Evolutionary conservation across 2,113 vertebrate genomes (phyloP), one percentile per base, ranked within the genome.

Genomic region (Gopherus flavomarginatus): DNA sequence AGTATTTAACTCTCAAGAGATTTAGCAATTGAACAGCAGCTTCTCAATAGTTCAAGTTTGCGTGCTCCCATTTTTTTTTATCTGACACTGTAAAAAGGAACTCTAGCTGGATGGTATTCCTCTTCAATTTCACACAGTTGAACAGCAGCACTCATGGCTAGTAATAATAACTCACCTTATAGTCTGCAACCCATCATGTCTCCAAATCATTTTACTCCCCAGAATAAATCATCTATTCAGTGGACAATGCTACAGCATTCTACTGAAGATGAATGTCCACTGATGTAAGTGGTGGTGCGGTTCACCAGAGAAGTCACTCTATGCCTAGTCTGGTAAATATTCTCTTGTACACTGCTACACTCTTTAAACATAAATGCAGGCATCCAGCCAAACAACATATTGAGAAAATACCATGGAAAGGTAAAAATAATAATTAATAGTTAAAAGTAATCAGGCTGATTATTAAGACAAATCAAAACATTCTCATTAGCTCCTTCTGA

Each of bases 321-420:
- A 13, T 47, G 94, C 92, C 87, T 95, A 92, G 75, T n/a, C 88
- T 86, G 83, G 91, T 79, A 96, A 97, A 89, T 81, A 89, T 92
- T 97, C 94, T 95, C 94, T 87, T 42, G 24, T 78, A 5, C 16
- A 16, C 90, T 56, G 96, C 92, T 92, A 93, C 85, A 78, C 94
- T 93, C 95, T 91, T 82, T 10, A 53, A 88, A 93, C 86, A 96
- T 96, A 93, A 97, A 94, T 93, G 89, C 89, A 94, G 93, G 89
- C 96, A 96, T 95, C 85, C 81, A 91, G 93, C 85, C 95, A 93
- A 95, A 92, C 7, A 59, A 86, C 87, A 22, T 1, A 31, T 42
- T 42, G 84, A 95, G 95, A 87, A 91, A 91, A 86, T 86, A 90
- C n/a, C 77, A 54, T 92, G 69, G 62, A 94, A 96, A 88, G 86